A percentile compares a stretch with the other conserved stretches of the same genome.
Evolutionary conservation across 2,113 vertebrate genomes (phyloP).

Genomic region (Ictidomys tridecemlineatus): DNA sequence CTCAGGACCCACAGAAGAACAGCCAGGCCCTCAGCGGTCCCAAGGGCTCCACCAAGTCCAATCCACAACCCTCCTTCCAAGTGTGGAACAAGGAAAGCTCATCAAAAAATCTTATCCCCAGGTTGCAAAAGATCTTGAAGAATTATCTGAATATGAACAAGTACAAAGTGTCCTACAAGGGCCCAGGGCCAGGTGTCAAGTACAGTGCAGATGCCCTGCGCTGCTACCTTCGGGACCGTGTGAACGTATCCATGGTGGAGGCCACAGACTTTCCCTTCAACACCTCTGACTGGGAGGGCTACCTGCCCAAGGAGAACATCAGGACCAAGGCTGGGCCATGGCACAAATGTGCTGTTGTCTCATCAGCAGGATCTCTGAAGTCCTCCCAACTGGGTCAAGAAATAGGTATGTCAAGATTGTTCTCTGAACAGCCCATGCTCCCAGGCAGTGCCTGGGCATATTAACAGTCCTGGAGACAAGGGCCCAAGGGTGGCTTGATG

Average conservation of each 20-base stretch:
- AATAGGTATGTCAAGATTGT: slow-evolving; percentile 86
- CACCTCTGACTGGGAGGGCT: slow-evolving; percentile 85
- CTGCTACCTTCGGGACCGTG: slow-evolving; percentile 86
- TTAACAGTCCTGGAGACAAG: not conserved
- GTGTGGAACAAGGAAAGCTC: slow-evolving; percentile 90
- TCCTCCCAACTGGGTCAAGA: slow-evolving; percentile 88
- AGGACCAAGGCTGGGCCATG: slow-evolving; percentile 83
- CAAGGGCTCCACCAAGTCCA: slow-evolving; percentile 30
- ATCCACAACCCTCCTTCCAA: slow-evolving; percentile 66
- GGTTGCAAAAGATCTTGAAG: slow-evolving; percentile 86
- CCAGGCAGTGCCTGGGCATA: not conserved
- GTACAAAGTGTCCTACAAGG: slow-evolving; percentile 87
- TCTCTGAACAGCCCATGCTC: not conserved
- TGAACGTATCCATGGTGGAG: slow-evolving; percentile 88
- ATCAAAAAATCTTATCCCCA: slow-evolving; percentile 86
- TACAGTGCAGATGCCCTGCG: slow-evolving; percentile 83
- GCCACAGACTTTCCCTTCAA: slow-evolving; percentile 86
- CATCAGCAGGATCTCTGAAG: slow-evolving; percentile 90
- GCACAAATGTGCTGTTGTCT: slow-evolving; percentile 89
- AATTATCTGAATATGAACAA: slow-evolving; percentile 88
- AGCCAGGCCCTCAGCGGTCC: not conserved
- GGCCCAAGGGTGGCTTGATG: not conserved
- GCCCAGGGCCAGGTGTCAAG: slow-evolving; percentile 80
- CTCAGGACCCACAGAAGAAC: slow-evolving; percentile 11
- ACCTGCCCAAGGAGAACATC: slow-evolving; percentile 86